Evolutionary conservation across 2,113 vertebrate genomes (phyloP).

Genomic region (Saguinus imperator): DNA sequence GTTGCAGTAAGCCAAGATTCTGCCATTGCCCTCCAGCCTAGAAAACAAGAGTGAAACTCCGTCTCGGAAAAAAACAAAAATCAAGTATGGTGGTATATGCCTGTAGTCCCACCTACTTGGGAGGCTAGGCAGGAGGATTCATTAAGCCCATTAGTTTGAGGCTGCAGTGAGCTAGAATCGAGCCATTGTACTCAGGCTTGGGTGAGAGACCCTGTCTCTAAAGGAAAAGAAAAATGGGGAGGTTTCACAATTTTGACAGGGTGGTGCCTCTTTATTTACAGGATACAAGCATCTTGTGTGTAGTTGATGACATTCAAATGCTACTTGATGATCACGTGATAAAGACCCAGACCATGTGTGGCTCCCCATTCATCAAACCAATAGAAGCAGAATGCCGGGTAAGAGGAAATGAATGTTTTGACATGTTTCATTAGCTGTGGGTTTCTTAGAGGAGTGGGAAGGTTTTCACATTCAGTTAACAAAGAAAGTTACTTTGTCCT

Average conservation of each 20-base stretch:
- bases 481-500: not conserved
- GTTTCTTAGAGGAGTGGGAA: not conserved
- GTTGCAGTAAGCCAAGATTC: no score
- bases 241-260: not conserved
- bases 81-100: no score
- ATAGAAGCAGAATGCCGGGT: slow-evolving; percentile 93
- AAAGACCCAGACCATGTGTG: slow-evolving; percentile 93
- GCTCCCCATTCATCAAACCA: slow-evolving; percentile 93
- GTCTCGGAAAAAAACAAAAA: no score
- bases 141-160: no score
- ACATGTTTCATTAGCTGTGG: not conserved
- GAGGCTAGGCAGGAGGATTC: no score
- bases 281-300: slow-evolving; percentile 89
- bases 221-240: no score
- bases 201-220: no score
- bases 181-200: no score
- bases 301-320: slow-evolving; percentile 93
- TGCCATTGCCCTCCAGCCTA: no score
- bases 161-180: no score
- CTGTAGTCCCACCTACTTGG: no score
- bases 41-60: no score
- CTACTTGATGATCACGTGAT: slow-evolving; percentile 94
- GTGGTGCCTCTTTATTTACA: slow-evolving; percentile 72
- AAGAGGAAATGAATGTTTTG: slow-evolving; percentile 70
- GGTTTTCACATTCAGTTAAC: not conserved